These are phyloP conservation scores for Hesperia comma DNA, from an alignment of 2,888 invertebrate genomes.

Conservation along the genomic window DNA sequence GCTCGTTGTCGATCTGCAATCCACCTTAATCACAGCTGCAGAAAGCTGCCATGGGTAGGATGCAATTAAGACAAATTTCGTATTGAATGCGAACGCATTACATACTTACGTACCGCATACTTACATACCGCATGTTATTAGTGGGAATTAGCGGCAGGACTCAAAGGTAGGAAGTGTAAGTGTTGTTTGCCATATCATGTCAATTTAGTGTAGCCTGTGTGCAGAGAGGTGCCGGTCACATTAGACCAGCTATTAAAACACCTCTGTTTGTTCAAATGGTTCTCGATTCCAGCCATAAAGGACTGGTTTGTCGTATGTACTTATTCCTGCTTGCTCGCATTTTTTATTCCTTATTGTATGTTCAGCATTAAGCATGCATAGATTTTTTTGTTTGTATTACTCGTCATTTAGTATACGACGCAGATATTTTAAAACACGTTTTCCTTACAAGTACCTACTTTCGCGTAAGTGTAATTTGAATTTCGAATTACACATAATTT, in stretches of 20 bases:
- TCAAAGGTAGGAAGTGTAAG: constrained; percentile 56
- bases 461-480: too few relatives aligned
- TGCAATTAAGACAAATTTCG: too few relatives aligned
- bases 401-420: neutral
- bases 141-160: constrained; percentile 39
- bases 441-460: too few relatives aligned
- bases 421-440: too few relatives aligned
- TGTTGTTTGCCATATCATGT: constrained; percentile 60
- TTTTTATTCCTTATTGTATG: neutral
- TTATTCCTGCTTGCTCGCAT: constrained; percentile 13
- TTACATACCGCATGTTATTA: neutral
- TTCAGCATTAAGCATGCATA: too few relatives aligned
- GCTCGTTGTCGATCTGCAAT: too few relatives aligned
- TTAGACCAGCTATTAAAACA: constrained; percentile 62
- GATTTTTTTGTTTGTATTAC: neutral
- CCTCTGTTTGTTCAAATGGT: constrained; percentile 66
- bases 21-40: too few relatives aligned
- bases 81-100: too few relatives aligned
- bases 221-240: constrained; percentile 46
- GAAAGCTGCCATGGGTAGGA: too few relatives aligned
- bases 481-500: too few relatives aligned
- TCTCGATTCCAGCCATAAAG: constrained; percentile 43
- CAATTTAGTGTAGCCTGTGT: constrained; percentile 50
- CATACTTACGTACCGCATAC: too few relatives aligned
- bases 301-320: constrained; percentile 27